Percentiles rank a stretch among this genome's conserved stretches.
These are phyloP conservation scores for Apoda limacodes DNA, from an alignment of 2,888 invertebrate species.

Conservation along the genomic window DNA sequence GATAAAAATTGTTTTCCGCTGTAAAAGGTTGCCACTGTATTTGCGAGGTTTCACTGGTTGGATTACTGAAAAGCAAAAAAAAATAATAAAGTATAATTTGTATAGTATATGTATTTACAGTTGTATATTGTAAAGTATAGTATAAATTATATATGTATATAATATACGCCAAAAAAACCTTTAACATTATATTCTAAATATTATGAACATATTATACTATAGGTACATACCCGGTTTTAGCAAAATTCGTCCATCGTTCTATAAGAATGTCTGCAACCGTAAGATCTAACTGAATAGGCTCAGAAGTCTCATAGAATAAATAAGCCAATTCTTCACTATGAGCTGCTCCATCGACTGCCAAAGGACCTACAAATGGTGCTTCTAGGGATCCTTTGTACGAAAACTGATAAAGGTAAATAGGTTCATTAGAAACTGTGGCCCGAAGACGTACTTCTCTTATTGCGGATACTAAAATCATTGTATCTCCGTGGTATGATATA, in stretches of 20 bases:
- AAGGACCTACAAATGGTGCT: constrained; percentile 33
- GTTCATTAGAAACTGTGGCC: constrained; percentile 21
- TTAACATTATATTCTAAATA: constrained; percentile 1
- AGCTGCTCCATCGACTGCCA: constrained; percentile 33
- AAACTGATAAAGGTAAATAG: constrained; percentile 50
- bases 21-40: constrained; percentile 40
- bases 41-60: constrained; percentile 34
- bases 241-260: constrained; percentile 56
- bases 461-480: constrained; percentile 47
- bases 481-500: constrained; percentile 47
- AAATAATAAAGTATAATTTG: constrained; percentile 1
- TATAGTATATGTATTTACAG: constrained; percentile 5
- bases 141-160: constrained; percentile 1
- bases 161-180: not conserved
- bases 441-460: constrained; percentile 42
- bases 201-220: too few relatives aligned
- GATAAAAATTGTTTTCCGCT: constrained; percentile 20
- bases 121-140: constrained; percentile 1
- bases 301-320: constrained; percentile 28
- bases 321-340: constrained; percentile 55
- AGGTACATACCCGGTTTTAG: constrained; percentile 47
- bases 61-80: constrained; percentile 31
- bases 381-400: constrained; percentile 48
- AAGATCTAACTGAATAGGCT: constrained; percentile 27
- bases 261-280: constrained; percentile 37